Evolutionary conservation across 2,888 invertebrate species (phyloP).

Genomic region (Ptycholaimellus sp.): DNA sequence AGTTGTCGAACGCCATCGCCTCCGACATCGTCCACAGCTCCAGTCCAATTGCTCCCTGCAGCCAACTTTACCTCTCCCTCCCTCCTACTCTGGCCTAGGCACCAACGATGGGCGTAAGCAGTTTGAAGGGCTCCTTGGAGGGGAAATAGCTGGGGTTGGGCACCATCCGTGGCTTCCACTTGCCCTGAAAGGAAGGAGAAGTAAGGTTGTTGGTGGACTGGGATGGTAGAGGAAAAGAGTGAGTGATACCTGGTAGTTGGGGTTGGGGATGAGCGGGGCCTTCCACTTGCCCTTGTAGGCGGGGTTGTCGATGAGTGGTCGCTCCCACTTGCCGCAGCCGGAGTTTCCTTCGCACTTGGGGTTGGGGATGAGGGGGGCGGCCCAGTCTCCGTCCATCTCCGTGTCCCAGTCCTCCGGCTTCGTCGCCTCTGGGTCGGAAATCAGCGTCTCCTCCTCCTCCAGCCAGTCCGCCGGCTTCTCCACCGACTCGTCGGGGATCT

Average conservation of each 20-base stretch:
- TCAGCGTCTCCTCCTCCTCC: slow-evolving; percentile 59
- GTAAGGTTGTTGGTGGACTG: too few species aligned
- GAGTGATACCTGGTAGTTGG: slow-evolving; percentile 34
- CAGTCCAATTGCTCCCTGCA: slow-evolving; percentile 50
- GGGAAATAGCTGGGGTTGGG: slow-evolving; percentile 76
- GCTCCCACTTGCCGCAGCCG: slow-evolving; percentile 75
- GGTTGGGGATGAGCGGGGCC: slow-evolving; percentile 38
- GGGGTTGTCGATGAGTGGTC: slow-evolving; percentile 36
- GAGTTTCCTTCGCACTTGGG: slow-evolving; percentile 50
- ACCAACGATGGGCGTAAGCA: not conserved
- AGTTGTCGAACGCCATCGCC: slow-evolving; percentile 75
- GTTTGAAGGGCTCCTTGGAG: slow-evolving; percentile 44
- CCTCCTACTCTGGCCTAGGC: not conserved
- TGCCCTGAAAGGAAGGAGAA: slow-evolving; percentile 28
- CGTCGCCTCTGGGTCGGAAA: slow-evolving; percentile 54
- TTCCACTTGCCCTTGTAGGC: slow-evolving; percentile 61
- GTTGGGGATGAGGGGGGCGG: slow-evolving; percentile 68
- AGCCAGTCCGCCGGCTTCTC: slow-evolving; percentile 30
- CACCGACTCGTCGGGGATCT: slow-evolving; percentile 38
- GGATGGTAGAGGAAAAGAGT: too few species aligned
- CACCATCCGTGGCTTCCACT: slow-evolving; percentile 43
- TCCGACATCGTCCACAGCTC: slow-evolving; percentile 97
- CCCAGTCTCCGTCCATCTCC: slow-evolving; percentile 97
- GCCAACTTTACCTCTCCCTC: not conserved
- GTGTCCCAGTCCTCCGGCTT: slow-evolving; percentile 89